Percentiles rank a stretch among this genome's conserved stretches.
phyloP scores from a whole-genome alignment of 2,797 vertebrate genomes.

The Tokudaia tokunoshimensis region DNA sequence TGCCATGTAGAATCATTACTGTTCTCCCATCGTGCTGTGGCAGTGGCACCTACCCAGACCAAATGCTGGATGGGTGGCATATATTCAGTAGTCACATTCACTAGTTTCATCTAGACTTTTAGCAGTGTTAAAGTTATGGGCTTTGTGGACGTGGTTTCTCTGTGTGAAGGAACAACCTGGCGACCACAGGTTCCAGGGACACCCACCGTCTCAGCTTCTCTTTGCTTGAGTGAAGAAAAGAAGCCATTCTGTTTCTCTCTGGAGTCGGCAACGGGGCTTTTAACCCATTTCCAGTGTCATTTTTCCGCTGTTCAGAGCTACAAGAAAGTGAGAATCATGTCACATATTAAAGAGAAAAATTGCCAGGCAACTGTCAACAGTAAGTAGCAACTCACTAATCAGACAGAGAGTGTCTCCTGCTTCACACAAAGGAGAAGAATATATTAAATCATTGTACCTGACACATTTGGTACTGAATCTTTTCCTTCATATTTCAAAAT shows the following conservation, averaged over 20 bases:
- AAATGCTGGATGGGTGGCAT: neutral
- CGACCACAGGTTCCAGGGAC: neutral
- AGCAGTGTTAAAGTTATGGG: neutral
- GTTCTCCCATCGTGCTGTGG: neutral
- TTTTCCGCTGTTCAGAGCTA: constrained; percentile 38
- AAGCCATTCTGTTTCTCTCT: constrained; percentile 57
- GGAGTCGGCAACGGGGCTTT: constrained; percentile 37
- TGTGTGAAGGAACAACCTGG: constrained; percentile 16
- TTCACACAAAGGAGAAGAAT: neutral
- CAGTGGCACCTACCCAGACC: neutral
- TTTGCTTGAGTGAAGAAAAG: constrained; percentile 73
- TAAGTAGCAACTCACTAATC: neutral
- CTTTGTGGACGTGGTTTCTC: constrained; percentile 37
- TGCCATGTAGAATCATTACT: neutral
- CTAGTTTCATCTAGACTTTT: constrained; percentile 26
- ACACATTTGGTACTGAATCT: neutral
- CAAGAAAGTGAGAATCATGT: constrained; percentile 44
- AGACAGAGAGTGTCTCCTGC: neutral
- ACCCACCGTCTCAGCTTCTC: constrained; percentile 75
- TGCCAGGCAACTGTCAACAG: neutral
- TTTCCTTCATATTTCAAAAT: constrained; percentile 48
- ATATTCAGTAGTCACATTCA: neutral
- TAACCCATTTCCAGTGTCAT: neutral
- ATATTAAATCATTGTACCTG: constrained; percentile 3
- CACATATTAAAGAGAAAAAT: constrained; percentile 9